Evolutionary conservation across 1,140 invertebrate species (phyloP).

Genomic region (Anthonomus grandis): DNA sequence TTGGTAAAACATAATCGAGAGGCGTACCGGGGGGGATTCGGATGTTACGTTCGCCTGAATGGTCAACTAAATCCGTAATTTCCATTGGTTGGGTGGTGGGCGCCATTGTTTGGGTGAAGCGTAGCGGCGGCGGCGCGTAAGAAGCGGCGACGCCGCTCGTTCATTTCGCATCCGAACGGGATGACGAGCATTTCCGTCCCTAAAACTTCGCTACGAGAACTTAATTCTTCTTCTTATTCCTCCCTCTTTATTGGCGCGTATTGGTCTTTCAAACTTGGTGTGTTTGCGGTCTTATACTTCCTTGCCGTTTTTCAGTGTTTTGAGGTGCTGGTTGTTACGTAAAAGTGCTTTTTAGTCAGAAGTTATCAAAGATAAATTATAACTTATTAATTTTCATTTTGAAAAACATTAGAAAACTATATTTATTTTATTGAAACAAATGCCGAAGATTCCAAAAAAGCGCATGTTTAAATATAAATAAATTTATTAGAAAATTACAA

Average conservation of each 20-base stretch:
- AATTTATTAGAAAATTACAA: too few species aligned
- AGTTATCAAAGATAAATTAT: too few species aligned
- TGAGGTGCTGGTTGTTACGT: too few species aligned
- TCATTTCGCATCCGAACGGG: too few species aligned
- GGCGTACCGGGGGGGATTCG: slow-evolving; percentile 32
- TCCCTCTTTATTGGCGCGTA: not conserved
- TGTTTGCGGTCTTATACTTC: not conserved
- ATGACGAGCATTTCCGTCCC: slow-evolving; percentile 39
- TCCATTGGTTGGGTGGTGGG: slow-evolving; percentile 40
- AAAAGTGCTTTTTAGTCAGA: too few species aligned
- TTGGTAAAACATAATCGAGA: slow-evolving; percentile 25
- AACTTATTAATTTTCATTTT: too few species aligned
- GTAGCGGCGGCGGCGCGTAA: slow-evolving; percentile 43
- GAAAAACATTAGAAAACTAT: too few species aligned
- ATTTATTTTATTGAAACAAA: too few species aligned
- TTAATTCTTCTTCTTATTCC: not conserved
- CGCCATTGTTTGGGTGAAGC: slow-evolving; percentile 44
- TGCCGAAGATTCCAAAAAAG: too few species aligned
- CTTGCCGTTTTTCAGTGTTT: too few species aligned
- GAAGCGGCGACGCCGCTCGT: slow-evolving; percentile 27
- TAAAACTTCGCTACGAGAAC: slow-evolving; percentile 15
- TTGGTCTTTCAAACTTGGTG: too few species aligned
- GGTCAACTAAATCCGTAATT: slow-evolving; percentile 35
- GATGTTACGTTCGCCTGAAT: slow-evolving; percentile 36
- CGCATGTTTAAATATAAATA: too few species aligned